phyloP scores from a whole-genome alignment of 2,113 vertebrate genomes.

The Bagarius yarrelli region DNA sequence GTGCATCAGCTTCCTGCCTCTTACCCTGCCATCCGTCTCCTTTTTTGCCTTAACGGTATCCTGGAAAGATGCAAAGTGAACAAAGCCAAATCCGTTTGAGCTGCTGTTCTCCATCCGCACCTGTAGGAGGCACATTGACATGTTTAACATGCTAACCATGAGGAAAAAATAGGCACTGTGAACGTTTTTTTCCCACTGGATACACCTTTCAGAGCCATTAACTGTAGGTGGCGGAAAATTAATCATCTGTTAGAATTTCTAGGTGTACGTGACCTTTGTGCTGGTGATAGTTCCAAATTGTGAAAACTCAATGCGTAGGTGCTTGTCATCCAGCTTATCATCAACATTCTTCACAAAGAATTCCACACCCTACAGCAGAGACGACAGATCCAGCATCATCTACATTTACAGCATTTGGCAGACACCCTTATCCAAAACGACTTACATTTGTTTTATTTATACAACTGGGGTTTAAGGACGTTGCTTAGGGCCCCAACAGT shows the following conservation, averaged over 20 bases:
- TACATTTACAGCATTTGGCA: no score
- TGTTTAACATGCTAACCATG: no score
- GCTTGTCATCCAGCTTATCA: not conserved
- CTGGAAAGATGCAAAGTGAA: not conserved
- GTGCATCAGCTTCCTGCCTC: not conserved
- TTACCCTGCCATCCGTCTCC: not conserved
- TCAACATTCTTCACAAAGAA: not conserved
- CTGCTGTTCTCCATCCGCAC: not conserved
- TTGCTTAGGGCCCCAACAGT: no score
- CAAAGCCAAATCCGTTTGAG: not conserved
- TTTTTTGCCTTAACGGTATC: not conserved
- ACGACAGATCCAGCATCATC: not conserved
- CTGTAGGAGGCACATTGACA: not conserved
- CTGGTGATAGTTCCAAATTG: not conserved
- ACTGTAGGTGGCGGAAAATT: not conserved
- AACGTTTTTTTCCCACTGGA: not conserved
- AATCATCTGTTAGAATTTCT: no score
- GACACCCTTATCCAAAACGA: no score
- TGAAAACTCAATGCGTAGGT: not conserved
- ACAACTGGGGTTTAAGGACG: no score
- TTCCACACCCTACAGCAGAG: not conserved
- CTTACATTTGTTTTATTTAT: no score
- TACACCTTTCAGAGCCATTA: not conserved
- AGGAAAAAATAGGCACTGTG: no score
- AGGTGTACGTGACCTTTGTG: not conserved